phyloP scores from a whole-genome alignment of 1,140 invertebrate species.

The Hylaeus volcanicus region DNA sequence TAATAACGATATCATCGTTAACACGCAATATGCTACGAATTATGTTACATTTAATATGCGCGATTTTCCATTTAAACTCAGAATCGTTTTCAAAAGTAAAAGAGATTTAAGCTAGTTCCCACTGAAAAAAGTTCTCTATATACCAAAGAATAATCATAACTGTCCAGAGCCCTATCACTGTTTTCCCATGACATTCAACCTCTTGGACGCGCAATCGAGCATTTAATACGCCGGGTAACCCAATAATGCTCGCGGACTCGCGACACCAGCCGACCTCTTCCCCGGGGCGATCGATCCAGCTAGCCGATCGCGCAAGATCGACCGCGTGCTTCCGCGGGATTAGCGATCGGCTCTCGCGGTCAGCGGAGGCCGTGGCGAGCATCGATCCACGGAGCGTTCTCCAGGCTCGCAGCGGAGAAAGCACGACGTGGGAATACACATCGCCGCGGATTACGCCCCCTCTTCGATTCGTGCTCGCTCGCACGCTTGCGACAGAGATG shows the following conservation, averaged over 20 bases:
- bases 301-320: conserved; percentile 46
- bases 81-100: too few relatives aligned
- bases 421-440: conserved; percentile 75
- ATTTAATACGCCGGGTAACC: too few relatives aligned
- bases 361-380: conserved; percentile 22
- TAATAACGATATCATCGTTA: neutral
- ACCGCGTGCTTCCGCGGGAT: conserved; percentile 44
- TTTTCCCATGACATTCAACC: too few relatives aligned
- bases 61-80: too few relatives aligned
- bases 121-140: too few relatives aligned
- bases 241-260: neutral
- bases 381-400: conserved; percentile 53
- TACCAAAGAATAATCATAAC: too few relatives aligned
- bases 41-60: too few relatives aligned
- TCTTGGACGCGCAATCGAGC: too few relatives aligned
- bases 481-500: neutral
- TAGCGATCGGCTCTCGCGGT: conserved; percentile 37
- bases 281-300: conserved; percentile 39
- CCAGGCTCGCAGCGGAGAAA: conserved; percentile 54
- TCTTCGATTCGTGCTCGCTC: conserved; percentile 43
- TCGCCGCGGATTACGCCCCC: conserved; percentile 76
- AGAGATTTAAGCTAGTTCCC: too few relatives aligned
- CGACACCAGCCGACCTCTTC: conserved; percentile 15
- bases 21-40: too few relatives aligned
- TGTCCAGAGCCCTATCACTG: too few relatives aligned